Percentiles rank a stretch among this genome's conserved stretches.
These are phyloP conservation scores for Aphis craccivora DNA, from an alignment of 1,140 invertebrate species.

Conservation along the genomic window DNA sequence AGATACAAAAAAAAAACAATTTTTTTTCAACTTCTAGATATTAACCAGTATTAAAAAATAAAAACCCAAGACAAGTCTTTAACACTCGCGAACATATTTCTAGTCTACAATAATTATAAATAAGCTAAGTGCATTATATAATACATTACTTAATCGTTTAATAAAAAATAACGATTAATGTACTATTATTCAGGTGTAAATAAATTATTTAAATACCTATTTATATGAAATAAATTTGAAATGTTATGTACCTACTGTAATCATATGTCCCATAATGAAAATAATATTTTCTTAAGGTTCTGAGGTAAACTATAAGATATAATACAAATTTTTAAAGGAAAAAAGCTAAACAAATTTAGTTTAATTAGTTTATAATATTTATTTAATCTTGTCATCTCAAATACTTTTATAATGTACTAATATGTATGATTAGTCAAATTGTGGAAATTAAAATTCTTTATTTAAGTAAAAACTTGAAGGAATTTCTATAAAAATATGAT, in stretches of 20 bases:
- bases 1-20: background rate
- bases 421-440: background rate
- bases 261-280: no score
- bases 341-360: background rate
- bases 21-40: background rate
- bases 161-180: background rate
- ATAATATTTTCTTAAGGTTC: no score
- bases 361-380: background rate
- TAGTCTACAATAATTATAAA: background rate
- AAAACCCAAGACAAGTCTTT: background rate
- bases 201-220: background rate
- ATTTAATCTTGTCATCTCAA: background rate
- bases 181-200: background rate
- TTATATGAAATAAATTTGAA: background rate
- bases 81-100: background rate
- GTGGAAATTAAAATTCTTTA: background rate
- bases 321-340: background rate
- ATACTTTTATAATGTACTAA: background rate
- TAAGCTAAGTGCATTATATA: background rate
- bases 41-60: background rate
- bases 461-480: background rate
- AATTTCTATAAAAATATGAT: no score
- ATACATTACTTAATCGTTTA: background rate
- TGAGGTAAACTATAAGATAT: background rate
- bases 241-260: background rate